Percentiles rank a stretch among this genome's conserved stretches.
These are phyloP conservation scores for Crocodylus rhombifer DNA, from an alignment of 2,797 vertebrate genomes.

Conservation along the genomic window DNA sequence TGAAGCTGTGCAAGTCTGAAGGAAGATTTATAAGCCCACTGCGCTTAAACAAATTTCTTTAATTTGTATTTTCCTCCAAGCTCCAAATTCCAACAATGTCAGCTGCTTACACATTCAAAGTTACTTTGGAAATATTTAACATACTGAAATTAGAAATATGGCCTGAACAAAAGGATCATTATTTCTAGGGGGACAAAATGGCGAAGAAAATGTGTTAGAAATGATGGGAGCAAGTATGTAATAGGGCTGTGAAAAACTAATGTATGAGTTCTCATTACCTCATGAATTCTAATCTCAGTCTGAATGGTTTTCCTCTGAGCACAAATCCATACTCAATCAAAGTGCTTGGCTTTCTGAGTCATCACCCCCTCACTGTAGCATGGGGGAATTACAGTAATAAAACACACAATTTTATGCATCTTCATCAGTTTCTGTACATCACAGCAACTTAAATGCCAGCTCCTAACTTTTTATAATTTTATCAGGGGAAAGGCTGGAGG, in stretches of 20 bases:
- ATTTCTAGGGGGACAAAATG: conserved; percentile 24
- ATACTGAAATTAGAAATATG: conserved; percentile 19
- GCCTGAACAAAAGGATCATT: conserved; percentile 1
- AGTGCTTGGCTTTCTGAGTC: neutral
- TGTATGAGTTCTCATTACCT: neutral
- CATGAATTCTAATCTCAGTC: neutral
- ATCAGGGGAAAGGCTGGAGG: neutral
- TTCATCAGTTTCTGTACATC: neutral
- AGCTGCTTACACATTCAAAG: conserved; percentile 27
- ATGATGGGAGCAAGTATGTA: neutral
- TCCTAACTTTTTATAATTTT: neutral
- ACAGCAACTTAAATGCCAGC: neutral
- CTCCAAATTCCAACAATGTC: conserved; percentile 38
- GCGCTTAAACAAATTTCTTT: conserved; percentile 61
- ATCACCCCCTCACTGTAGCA: neutral
- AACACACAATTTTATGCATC: neutral
- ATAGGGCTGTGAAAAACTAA: neutral
- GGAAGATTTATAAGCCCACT: conserved; percentile 20
- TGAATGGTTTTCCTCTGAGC: neutral
- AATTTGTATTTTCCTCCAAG: conserved; percentile 61
- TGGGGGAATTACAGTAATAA: neutral
- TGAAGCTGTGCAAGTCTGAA: conserved; percentile 37
- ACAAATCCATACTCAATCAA: neutral
- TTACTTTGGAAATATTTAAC: conserved; percentile 37
- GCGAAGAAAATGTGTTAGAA: conserved; percentile 17